These are phyloP conservation scores for Pelodytes ibericus DNA, from an alignment of 2,797 vertebrate species.

Conservation along the genomic window DNA sequence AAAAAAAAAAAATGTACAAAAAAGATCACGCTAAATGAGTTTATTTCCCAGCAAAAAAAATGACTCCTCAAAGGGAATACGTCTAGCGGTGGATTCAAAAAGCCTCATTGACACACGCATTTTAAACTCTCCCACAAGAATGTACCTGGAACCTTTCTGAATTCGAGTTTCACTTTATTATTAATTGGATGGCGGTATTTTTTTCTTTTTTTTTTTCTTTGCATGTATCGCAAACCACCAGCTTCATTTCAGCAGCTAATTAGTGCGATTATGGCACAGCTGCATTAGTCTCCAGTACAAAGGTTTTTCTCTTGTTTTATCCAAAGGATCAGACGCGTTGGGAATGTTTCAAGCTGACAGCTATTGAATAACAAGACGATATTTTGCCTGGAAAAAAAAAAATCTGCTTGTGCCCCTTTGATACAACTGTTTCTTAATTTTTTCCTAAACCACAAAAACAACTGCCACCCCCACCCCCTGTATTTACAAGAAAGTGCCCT, in stretches of 20 bases:
- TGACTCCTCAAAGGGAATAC: no score
- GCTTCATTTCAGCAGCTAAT: constrained; percentile 87
- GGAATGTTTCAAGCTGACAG: constrained; percentile 85
- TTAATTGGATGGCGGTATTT: constrained; percentile 76
- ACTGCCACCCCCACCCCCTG: background rate
- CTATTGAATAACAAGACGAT: constrained; percentile 75
- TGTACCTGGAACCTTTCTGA: constrained; percentile 36
- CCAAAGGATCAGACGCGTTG: constrained; percentile 88
- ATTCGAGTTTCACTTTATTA: constrained; percentile 59
- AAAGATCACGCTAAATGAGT: no score
- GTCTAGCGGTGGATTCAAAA: no score
- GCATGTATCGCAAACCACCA: constrained; percentile 71
- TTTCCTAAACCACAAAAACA: constrained; percentile 39
- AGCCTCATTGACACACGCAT: no score
- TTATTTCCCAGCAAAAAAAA: no score
- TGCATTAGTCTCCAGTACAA: constrained; percentile 83
- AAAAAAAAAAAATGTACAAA: no score
- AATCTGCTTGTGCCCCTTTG: constrained; percentile 11
- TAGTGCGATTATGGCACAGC: constrained; percentile 96
- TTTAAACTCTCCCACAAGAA: background rate
- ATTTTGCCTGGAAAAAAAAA: constrained; percentile 43
- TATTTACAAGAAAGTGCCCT: background rate
- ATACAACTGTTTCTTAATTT: constrained; percentile 47
- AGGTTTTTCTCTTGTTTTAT: constrained; percentile 84
- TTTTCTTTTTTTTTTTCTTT: constrained; percentile 52